These are phyloP conservation scores for Gari tellinella DNA, from an alignment of 2,888 invertebrate genomes.

Conservation along the genomic window DNA sequence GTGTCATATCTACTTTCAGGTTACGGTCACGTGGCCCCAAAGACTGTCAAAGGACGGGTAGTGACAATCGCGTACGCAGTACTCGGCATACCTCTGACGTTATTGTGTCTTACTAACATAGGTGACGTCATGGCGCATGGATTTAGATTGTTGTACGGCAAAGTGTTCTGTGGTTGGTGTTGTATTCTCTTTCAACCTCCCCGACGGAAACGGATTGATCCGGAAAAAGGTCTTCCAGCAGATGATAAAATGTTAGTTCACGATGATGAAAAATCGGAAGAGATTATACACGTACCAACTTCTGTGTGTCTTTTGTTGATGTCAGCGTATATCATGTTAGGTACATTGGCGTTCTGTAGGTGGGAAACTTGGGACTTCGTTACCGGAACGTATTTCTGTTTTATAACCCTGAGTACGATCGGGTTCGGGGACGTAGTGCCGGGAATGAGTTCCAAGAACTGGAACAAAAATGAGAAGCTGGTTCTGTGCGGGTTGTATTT, in stretches of 20 bases:
- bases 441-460: constrained; percentile 75
- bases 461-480: constrained; percentile 79
- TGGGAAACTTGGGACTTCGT: constrained; percentile 83
- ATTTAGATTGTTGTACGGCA: constrained; percentile 86
- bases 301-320: constrained; percentile 82
- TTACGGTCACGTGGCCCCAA: constrained; percentile 83
- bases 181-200: constrained; percentile 75
- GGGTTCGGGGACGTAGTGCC: constrained; percentile 83
- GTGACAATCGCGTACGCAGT: constrained; percentile 83
- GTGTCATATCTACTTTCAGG: constrained; percentile 70
- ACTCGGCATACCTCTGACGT: constrained; percentile 82
- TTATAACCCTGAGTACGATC: constrained; percentile 83
- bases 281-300: constrained; percentile 82
- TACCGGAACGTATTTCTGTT: constrained; percentile 83
- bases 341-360: constrained; percentile 81
- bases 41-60: constrained; percentile 79
- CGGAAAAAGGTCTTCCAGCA: constrained; percentile 69
- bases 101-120: constrained; percentile 82
- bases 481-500: constrained; percentile 84
- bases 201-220: constrained; percentile 67
- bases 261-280: constrained; percentile 72
- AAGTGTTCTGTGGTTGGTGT: constrained; percentile 82
- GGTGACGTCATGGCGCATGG: constrained; percentile 84
- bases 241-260: constrained; percentile 65
- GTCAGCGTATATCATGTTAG: constrained; percentile 82